These are phyloP conservation scores for Oligia fasciuncula DNA, from an alignment of 2,888 invertebrate species.

Conservation along the genomic window DNA sequence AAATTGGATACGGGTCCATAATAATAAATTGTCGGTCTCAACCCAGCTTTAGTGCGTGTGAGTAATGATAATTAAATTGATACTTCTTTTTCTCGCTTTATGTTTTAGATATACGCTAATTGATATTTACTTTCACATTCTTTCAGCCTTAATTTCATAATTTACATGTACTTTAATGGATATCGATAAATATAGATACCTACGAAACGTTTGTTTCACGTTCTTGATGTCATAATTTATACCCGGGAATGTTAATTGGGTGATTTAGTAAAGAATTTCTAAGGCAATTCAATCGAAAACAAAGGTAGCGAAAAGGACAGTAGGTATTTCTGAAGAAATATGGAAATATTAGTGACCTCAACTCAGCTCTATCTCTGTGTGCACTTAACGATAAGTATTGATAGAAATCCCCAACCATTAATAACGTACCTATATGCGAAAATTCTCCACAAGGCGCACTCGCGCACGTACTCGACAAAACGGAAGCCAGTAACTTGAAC, in stretches of 20 bases:
- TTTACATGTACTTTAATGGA: slow-evolving; percentile 56
- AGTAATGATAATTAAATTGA: slow-evolving; percentile 89
- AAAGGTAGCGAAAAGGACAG: background rate
- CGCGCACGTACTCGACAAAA: slow-evolving; percentile 31
- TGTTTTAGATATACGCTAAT: slow-evolving; percentile 64
- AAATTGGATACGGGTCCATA: slow-evolving; percentile 90
- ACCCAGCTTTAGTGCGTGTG: slow-evolving; percentile 84
- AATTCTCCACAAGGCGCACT: slow-evolving; percentile 4
- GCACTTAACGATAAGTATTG: no score
- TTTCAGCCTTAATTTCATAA: slow-evolving; percentile 47
- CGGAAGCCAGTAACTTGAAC: slow-evolving; percentile 79
- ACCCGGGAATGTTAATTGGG: slow-evolving; percentile 43
- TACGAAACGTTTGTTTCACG: slow-evolving; percentile 8
- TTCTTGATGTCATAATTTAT: slow-evolving; percentile 39
- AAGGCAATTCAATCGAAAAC: background rate
- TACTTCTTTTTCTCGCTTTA: slow-evolving; percentile 80
- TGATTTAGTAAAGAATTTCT: slow-evolving; percentile 33
- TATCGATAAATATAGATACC: slow-evolving; percentile 36
- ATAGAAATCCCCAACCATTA: background rate
- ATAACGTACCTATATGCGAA: background rate
- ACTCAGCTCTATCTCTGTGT: background rate
- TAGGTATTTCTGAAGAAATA: background rate
- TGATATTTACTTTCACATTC: slow-evolving; percentile 57
- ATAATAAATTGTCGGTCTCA: slow-evolving; percentile 90
- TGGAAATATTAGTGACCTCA: background rate